Percentiles rank a stretch among this genome's conserved stretches.
phyloP scores from a whole-genome alignment of 2,888 invertebrate species.

The Hipparchia sbordonii region DNA sequence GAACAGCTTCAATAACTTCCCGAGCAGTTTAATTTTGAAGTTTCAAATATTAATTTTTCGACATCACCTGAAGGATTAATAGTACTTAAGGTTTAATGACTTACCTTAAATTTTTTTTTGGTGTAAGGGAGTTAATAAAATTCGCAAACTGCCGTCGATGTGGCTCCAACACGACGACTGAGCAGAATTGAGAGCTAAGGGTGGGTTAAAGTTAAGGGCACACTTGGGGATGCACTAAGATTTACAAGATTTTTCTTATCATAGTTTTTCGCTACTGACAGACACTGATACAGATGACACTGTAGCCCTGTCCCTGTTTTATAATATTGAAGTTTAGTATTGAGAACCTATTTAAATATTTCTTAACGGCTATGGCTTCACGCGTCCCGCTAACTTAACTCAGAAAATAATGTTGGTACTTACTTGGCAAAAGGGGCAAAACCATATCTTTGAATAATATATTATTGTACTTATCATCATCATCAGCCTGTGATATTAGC shows the following conservation, averaged over 20 bases:
- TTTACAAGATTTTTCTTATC: background rate
- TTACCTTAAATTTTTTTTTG: conserved; percentile 18
- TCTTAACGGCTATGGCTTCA: no score
- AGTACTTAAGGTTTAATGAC: conserved; percentile 10
- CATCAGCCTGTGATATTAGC: no score
- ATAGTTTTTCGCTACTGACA: background rate
- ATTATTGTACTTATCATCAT: no score
- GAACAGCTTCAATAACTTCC: no score
- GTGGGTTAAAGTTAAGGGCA: conserved; percentile 43
- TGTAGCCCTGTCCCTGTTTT: no score
- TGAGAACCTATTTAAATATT: no score
- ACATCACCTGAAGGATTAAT: background rate
- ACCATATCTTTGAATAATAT: no score
- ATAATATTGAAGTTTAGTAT: no score
- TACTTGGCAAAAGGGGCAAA: no score
- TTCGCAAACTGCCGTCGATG: conserved; percentile 32
- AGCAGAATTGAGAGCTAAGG: conserved; percentile 39
- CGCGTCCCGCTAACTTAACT: no score
- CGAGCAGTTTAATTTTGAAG: background rate
- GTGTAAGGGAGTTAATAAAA: conserved; percentile 16
- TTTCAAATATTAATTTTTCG: background rate
- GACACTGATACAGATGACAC: no score
- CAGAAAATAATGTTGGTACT: no score
- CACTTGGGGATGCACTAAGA: conserved; percentile 39
- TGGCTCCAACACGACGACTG: conserved; percentile 36